Base-by-base conservation (phyloP, 2,888 invertebrate genomes). In the Conops quadrifasciatus region DNA sequence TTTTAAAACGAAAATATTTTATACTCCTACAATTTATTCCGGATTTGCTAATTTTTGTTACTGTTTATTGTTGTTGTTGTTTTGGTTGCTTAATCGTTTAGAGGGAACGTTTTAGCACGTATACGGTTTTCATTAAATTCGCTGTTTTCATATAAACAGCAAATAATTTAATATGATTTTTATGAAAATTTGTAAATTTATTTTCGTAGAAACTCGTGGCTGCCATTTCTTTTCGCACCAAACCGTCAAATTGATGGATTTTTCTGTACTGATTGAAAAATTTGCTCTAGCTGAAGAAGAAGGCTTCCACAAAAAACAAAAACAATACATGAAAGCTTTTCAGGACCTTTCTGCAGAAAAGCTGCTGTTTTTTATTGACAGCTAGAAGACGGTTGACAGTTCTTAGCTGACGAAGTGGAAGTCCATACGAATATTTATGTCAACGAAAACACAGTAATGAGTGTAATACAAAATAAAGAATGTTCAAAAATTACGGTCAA, bases 111-210 rank as follows among this genome's bases (percentile, higher is more conserved):
- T 83, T 83, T 26, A 83, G 78, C 66, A 83, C 83, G 74, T 83
- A 82, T 65, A 78, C 80, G 76, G 82, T 84, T 80, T 83, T 83
- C 82, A 84, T 82, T 78, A 84, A 77, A 83, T 82, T 85, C 79
- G 84, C 84, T 78, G 84, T 85, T 84, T 85, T 85, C 82, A 85
- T 85, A 73, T 85, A 85, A 81, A 84, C 85, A 81, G 84, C 85
- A 84, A 83, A 85, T 73, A 85, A 75, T 79, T 84, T 85, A 69
- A 83, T 83, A 75, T 84, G 84, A 75, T 84, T 84, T 81, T 84
- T 85, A 76, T 85, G 84, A 79, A 85, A 83, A 83, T 84, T 85
- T 77, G 81, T 81, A 73, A 82, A 81, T 77, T 80, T 80, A 75
- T 80, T 83, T 77, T 80, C 80, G 80, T 81, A 82, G 77, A 81